These are phyloP conservation scores for Rhabdophis nuchalis DNA, from an alignment of 2,797 vertebrate genomes.

Conservation along the genomic window DNA sequence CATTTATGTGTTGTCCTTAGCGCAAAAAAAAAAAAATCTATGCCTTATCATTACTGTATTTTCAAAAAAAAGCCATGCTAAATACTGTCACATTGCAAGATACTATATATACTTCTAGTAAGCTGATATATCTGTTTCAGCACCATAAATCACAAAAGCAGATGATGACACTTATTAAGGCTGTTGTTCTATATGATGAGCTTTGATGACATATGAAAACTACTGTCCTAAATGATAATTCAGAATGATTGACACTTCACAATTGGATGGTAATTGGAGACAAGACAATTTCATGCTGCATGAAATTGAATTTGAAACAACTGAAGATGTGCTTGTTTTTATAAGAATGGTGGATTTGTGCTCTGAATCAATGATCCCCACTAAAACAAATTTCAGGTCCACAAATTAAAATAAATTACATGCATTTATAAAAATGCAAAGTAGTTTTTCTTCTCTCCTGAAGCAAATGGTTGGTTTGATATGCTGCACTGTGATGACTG, in stretches of 20 bases:
- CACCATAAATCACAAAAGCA: slow-evolving; percentile 9
- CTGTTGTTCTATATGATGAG: slow-evolving; percentile 15
- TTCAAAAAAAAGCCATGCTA: background rate
- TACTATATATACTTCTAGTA: background rate
- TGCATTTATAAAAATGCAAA: background rate
- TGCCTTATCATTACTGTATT: background rate
- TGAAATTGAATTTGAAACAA: slow-evolving; percentile 42
- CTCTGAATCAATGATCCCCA: slow-evolving; percentile 6
- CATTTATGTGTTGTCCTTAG: slow-evolving; percentile 1
- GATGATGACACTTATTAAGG: slow-evolving; percentile 8
- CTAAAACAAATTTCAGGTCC: background rate
- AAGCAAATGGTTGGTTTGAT: background rate
- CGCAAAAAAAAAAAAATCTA: slow-evolving; percentile 25
- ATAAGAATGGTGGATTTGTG: slow-evolving; percentile 28
- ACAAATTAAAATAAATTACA: slow-evolving; percentile 1
- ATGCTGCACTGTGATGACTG: background rate
- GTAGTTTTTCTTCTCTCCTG: background rate
- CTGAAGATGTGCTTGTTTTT: slow-evolving; percentile 17
- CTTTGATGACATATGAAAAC: slow-evolving; percentile 3
- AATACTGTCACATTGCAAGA: background rate
- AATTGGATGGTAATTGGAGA: slow-evolving; percentile 43
- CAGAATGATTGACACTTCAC: slow-evolving; percentile 37
- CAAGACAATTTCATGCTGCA: slow-evolving; percentile 34
- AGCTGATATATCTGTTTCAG: slow-evolving; percentile 4
- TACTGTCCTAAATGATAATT: slow-evolving; percentile 15